These are phyloP conservation scores for Oreortyx pictus DNA, from an alignment of 2,797 vertebrate genomes.

Conservation along the genomic window DNA sequence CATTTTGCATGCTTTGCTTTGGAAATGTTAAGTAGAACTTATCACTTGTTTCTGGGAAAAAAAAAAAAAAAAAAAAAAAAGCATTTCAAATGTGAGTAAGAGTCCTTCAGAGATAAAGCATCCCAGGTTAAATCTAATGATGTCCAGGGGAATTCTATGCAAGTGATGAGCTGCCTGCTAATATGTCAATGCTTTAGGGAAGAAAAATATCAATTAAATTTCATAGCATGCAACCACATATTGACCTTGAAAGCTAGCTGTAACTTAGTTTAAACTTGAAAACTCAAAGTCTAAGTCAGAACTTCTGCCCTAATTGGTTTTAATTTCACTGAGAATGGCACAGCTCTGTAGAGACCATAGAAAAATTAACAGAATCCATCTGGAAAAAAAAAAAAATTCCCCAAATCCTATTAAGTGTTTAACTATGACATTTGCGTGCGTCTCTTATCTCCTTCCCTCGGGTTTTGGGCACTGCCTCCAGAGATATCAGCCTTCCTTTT, in stretches of 20 bases:
- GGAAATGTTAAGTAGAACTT: slow-evolving; percentile 2
- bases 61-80: neutral
- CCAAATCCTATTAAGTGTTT: slow-evolving; percentile 43
- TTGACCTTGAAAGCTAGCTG: slow-evolving; percentile 67
- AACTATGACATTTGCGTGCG: neutral
- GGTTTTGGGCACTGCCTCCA: neutral
- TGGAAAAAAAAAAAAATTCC: neutral
- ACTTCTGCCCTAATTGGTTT: slow-evolving; percentile 58
- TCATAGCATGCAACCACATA: slow-evolving; percentile 53
- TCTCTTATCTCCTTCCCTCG: neutral
- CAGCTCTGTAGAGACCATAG: neutral
- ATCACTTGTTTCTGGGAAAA: neutral
- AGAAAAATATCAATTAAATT: slow-evolving; percentile 74
- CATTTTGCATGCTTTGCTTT: neutral
- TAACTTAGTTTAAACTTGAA: slow-evolving; percentile 50
- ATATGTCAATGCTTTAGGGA: slow-evolving; percentile 48
- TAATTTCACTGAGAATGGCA: slow-evolving; percentile 12
- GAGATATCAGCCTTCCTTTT: neutral
- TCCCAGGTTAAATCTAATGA: slow-evolving; percentile 71
- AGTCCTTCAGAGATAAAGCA: slow-evolving; percentile 61
- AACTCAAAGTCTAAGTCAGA: slow-evolving; percentile 38
- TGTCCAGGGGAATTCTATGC: slow-evolving; percentile 59
- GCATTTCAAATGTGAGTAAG: slow-evolving; percentile 45
- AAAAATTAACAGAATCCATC: slow-evolving; percentile 9
- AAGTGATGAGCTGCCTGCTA: slow-evolving; percentile 60